A percentile compares a stretch with the other conserved stretches of the same genome.
phyloP scores from a whole-genome alignment of 2,113 vertebrate species.

The Peucedramus taeniatus region DNA sequence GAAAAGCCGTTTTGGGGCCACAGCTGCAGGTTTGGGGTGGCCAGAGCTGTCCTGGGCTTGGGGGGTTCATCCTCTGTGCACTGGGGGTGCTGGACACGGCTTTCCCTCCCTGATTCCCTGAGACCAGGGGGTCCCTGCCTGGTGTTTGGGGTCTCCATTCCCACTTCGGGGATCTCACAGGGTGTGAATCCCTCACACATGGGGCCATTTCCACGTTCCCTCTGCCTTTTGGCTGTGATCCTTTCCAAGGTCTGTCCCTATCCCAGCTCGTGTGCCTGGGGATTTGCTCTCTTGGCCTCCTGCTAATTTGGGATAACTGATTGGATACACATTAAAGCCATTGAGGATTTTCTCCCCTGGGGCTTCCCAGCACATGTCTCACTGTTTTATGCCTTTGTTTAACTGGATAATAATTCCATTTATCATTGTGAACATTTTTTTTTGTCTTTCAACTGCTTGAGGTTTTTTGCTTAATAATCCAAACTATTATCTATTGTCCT shows the following conservation, averaged over 20 bases:
- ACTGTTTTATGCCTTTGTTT: background rate
- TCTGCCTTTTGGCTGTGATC: background rate
- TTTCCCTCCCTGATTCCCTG: background rate
- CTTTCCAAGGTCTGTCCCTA: background rate
- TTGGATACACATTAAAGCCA: background rate
- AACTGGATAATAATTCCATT: background rate
- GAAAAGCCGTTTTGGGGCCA: fast-evolving
- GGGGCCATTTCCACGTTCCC: background rate
- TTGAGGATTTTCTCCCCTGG: background rate
- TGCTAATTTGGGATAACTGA: background rate
- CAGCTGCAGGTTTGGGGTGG: background rate
- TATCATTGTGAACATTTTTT: background rate
- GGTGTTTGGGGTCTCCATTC: background rate
- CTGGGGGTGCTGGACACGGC: background rate
- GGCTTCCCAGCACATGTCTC: background rate
- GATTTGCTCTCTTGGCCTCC: background rate
- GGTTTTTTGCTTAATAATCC: background rate
- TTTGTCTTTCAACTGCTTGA: background rate
- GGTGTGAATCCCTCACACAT: fast-evolving
- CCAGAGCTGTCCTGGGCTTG: background rate
- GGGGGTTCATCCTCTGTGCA: fast-evolving
- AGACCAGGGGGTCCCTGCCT: background rate
- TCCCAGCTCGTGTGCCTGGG: background rate
- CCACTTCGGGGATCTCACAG: background rate
- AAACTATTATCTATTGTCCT: background rate